Evolutionary conservation across 2,888 invertebrate genomes (phyloP), one percentile per base, ranked within the genome.

Genomic region (Autographa gamma): DNA sequence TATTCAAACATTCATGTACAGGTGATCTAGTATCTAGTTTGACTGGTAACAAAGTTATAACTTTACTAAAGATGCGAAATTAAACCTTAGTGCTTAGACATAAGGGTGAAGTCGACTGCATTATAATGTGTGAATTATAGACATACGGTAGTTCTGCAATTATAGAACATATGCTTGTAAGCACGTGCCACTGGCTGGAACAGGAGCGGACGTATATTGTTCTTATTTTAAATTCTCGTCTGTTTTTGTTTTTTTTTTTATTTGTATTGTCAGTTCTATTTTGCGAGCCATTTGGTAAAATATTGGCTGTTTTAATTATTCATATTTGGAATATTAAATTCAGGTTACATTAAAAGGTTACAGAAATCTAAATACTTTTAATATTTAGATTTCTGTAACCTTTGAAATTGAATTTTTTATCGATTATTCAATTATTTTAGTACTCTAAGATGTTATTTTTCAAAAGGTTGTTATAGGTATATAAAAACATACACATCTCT

Each of bases 111-210:
- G 0, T 16, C 1, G 11, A 14, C 18, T 62, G 74, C 25, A 62
- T 31, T 52, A 2, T 25, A 38, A 63, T 67, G 59, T 73, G 60
- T 71, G 71, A 61, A 65, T 63, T 64, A 4, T 2, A 63, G 60
- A 71, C 83, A 91, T 89, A 90, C 90, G 91, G 84, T 82, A 85
- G 88, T 83, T 85, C 77, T 83, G 86, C 85, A 89, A 90, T 89
- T 91, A 91, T 83, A 79, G 75, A 86, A 86, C 90, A 90, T 84
- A 90, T 89, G 90, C 85, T 85, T 81, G 66, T 61, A 70, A 86
- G 90, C 92, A 90, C 92, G 92, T 89, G 92, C 90, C 85, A 69
- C 52, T 71, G 66, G 68, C 69, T 70, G 61, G 86, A 76, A 88
- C 77, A 83, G 76, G 32, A 86, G 82, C 76, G 59, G 61, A 34